Conservation (phyloP, 64 coral and sea anemone genomes). For the Dendronephthya gigantea region DNA sequence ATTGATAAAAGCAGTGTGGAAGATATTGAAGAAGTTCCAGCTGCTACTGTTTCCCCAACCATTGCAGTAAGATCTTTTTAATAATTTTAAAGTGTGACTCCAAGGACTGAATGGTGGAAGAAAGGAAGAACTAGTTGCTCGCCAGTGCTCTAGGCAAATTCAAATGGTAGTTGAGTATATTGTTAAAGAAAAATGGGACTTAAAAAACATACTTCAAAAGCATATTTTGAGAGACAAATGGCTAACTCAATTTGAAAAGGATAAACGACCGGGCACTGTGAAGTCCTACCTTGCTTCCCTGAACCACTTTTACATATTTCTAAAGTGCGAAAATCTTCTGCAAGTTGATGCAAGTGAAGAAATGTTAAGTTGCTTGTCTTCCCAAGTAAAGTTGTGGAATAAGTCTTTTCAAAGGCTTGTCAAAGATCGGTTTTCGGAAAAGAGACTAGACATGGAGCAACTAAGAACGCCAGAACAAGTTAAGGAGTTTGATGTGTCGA, state of each 20-base stretch:
- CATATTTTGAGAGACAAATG: constrained; percentile 45
- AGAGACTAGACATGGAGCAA: constrained; percentile 2
- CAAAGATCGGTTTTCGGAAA: constrained; percentile 31
- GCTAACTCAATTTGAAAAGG: constrained; percentile 22
- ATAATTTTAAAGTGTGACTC: constrained; percentile 32
- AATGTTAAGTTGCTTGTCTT: too few species aligned
- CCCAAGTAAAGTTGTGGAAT: constrained; percentile 16
- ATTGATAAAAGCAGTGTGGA: neutral
- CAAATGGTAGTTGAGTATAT: neutral
- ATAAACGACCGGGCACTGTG: constrained; percentile 29
- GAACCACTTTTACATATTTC: constrained; percentile 23
- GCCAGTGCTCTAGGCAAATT: neutral
- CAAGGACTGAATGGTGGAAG: constrained; percentile 37
- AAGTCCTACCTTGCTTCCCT: constrained; percentile 44
- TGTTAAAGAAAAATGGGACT: too few species aligned
- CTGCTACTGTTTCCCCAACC: too few species aligned
- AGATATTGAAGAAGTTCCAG: too few species aligned
- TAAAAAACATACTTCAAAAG: constrained; percentile 9
- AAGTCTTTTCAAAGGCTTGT: constrained; percentile 31
- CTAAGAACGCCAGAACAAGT: too few species aligned
- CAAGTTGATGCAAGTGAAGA: too few species aligned
- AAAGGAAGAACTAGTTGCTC: constrained; percentile 20
- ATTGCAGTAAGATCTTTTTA: too few species aligned
- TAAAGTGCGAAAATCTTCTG: too few species aligned
- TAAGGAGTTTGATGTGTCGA: too few species aligned